Evolutionary conservation across 2,113 vertebrate species (phyloP).

Genomic region (Anarrhichthys ocellatus): DNA sequence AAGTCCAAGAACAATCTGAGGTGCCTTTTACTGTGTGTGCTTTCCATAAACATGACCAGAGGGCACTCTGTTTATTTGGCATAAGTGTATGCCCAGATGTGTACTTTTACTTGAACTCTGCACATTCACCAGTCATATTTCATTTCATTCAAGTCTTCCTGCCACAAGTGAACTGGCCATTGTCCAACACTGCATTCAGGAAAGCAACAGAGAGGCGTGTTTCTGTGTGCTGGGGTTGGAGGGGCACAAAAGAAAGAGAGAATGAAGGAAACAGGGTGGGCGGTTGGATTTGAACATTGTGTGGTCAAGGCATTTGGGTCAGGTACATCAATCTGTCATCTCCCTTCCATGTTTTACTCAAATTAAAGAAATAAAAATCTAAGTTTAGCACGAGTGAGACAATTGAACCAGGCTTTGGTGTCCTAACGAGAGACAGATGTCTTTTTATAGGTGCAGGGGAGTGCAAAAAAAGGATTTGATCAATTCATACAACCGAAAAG

Average conservation of each 20-base stretch:
- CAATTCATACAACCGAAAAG: conserved; percentile 11
- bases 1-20: neutral
- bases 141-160: conserved; percentile 59
- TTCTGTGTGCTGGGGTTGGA: conserved; percentile 15
- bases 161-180: conserved; percentile 42
- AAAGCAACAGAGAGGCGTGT: conserved; percentile 33
- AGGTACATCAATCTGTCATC: conserved; percentile 61
- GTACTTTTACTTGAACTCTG: conserved; percentile 33
- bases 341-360: conserved; percentile 41
- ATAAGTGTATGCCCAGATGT: conserved; percentile 31
- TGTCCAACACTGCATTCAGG: conserved; percentile 50
- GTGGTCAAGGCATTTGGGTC: conserved; percentile 46
- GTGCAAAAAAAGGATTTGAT: conserved; percentile 40
- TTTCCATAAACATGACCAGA: conserved; percentile 34
- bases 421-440: conserved; percentile 54
- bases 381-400: conserved; percentile 51
- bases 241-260: conserved; percentile 35
- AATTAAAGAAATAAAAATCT: conserved; percentile 48
- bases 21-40: neutral
- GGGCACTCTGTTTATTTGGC: conserved; percentile 29
- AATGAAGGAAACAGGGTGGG: conserved; percentile 32
- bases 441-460: conserved; percentile 33
- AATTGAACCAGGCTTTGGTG: conserved; percentile 32
- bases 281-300: conserved; percentile 49
- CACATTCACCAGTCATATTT: conserved; percentile 35